phyloP scores from a whole-genome alignment of 1,140 invertebrate genomes.

The Macrobrachium nipponense region DNA sequence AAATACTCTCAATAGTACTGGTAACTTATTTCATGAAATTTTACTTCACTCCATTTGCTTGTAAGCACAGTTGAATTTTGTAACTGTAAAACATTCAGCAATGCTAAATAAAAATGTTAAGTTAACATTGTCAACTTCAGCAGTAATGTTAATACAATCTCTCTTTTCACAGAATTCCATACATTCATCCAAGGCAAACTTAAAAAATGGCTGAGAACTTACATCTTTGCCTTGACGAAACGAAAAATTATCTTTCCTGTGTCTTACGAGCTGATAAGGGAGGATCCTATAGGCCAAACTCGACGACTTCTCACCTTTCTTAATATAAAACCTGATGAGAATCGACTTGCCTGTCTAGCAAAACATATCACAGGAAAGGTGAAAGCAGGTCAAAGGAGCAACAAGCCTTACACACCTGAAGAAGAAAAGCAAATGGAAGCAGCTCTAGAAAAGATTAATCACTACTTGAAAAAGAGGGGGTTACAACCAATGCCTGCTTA shows the following conservation, averaged over 20 bases:
- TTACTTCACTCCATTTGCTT: too few relatives aligned
- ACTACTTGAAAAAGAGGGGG: not conserved
- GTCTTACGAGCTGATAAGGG: not conserved
- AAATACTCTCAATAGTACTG: not conserved
- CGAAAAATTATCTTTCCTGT: not conserved
- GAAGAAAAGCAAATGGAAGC: not conserved
- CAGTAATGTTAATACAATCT: not conserved
- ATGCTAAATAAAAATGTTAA: too few relatives aligned
- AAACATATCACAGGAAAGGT: not conserved
- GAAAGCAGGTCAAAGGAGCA: not conserved
- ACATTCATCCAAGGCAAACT: not conserved
- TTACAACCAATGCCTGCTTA: not conserved
- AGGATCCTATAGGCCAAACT: conserved; percentile 6
- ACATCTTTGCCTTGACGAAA: not conserved
- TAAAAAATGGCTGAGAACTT: not conserved
- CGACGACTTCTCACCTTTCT: not conserved
- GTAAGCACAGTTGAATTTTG: too few relatives aligned
- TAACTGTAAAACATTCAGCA: too few relatives aligned
- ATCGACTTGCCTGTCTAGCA: not conserved
- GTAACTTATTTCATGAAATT: not conserved
- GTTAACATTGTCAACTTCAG: too few relatives aligned
- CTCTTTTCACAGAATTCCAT: not conserved
- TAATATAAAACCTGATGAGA: not conserved
- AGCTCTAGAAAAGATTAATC: not conserved
- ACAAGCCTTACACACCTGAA: not conserved